phyloP scores from a whole-genome alignment of 2,113 vertebrate species.

The Tachuris rubrigastra region DNA sequence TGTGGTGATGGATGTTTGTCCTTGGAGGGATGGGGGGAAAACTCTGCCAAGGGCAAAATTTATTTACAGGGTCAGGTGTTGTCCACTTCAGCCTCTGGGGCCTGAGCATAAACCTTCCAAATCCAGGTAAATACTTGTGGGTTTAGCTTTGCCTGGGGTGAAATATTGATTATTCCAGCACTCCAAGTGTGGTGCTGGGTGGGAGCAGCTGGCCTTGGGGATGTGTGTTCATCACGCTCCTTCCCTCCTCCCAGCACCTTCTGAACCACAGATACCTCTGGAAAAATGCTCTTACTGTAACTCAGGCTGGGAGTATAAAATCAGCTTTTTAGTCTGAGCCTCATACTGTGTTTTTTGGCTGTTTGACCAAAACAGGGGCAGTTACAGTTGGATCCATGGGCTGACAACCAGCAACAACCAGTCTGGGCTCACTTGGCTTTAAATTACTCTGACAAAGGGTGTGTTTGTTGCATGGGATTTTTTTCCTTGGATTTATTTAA shows the following conservation, averaged over 20 bases:
- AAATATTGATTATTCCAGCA: not conserved
- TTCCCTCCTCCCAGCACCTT: not conserved
- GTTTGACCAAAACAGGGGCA: not conserved
- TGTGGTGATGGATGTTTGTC: not conserved
- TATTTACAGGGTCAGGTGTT: not conserved
- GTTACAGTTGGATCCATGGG: not conserved
- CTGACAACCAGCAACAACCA: not conserved
- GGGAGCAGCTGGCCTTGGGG: not conserved
- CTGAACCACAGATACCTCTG: not conserved
- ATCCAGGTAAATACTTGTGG: not conserved
- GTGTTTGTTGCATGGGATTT: not conserved
- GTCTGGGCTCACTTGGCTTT: not conserved
- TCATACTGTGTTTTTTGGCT: not conserved
- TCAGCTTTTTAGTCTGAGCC: not conserved
- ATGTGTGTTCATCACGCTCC: not conserved
- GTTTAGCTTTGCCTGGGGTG: not conserved
- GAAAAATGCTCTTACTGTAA: not conserved
- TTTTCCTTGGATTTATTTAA: not conserved
- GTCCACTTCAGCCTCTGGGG: not conserved
- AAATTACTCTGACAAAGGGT: not conserved
- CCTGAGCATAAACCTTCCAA: not conserved
- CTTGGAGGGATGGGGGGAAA: not conserved
- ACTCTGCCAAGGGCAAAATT: not conserved
- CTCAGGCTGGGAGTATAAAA: not conserved
- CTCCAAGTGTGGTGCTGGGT: not conserved